Base-by-base conservation (phyloP, 2,797 vertebrate genomes). In the Meda fulgida region DNA sequence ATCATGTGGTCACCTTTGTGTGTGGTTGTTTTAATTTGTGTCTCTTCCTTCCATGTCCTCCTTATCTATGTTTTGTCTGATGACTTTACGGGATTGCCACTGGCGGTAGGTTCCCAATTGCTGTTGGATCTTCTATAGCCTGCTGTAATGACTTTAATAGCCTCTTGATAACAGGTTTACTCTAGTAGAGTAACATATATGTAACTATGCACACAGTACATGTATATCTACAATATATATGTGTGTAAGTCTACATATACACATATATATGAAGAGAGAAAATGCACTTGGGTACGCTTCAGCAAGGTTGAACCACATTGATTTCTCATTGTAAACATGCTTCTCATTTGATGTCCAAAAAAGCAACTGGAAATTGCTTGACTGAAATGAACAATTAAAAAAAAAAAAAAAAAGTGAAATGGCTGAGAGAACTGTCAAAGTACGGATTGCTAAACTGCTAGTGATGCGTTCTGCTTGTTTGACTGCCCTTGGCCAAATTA, bases 21-120 rank as follows among this genome's bases (percentile, higher is more conserved):
- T 97, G 95, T 98, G 95, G 97, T 96, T 98, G 95, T 97, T 98
- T 99, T 98, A 99, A 99, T 98, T 97, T 98, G 96, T 97, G 97
- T 97, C 97, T 99, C 96, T 99, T 97, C 98, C 98, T 98, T 98
- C 97, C 97, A 95, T 99, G 97, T 99, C 96, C 97, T 97, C 96
- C 97, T 97, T 98, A 96, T 98, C 97, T 98, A 92, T 99, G 96
- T 99, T 99, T 92, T 99, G 96, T 99, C 97, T 98, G 97, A 98
- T 99, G 98, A 99, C 98, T 98, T 95, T 98, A 96, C 98, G 97
- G 98, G 97, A 99, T 97, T 97, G 95, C 97, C 96, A 95, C 95
- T 97, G 96, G 97, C 97, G 98, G 98, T 99, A 99, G 98, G 98
- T 99, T 97, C 95, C 93, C 91, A 92, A 96, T 97, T 96, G 95